Percentiles rank a stretch among this genome's conserved stretches.
These are phyloP conservation scores for Rambutsinella grinnellia DNA, from an alignment of 2,888 invertebrate species.

Conservation along the genomic window DNA sequence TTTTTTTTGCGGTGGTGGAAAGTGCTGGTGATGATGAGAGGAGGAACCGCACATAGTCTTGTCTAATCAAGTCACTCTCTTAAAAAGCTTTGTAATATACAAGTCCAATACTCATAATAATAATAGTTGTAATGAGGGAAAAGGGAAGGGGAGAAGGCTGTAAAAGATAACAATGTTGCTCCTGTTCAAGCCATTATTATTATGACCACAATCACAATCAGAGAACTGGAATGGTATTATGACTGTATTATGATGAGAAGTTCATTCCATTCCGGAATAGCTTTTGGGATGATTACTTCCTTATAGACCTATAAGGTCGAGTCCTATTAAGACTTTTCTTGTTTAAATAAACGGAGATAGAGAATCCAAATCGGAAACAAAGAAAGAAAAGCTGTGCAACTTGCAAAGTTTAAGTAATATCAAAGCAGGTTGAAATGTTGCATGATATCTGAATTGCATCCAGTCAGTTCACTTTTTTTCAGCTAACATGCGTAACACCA, in stretches of 20 bases:
- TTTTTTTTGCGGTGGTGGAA: neutral
- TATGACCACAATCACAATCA: neutral
- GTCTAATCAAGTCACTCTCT: neutral
- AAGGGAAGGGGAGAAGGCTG: neutral
- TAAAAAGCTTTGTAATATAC: neutral
- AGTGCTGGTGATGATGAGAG: neutral
- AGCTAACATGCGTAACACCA: neutral
- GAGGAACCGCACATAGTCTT: neutral
- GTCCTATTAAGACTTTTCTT: too few relatives aligned
- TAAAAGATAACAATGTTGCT: conserved; percentile 4
- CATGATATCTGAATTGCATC: neutral
- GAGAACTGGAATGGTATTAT: neutral
- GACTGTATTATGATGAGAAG: neutral
- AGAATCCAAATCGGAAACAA: too few relatives aligned
- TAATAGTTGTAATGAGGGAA: neutral
- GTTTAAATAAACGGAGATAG: too few relatives aligned
- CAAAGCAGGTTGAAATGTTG: neutral
- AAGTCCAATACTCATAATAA: conserved; percentile 2
- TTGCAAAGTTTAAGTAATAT: too few relatives aligned
- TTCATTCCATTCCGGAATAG: neutral
- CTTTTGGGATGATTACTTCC: neutral
- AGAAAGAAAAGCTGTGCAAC: too few relatives aligned
- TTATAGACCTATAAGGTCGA: too few relatives aligned
- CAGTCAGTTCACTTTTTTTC: neutral
- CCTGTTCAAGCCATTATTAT: neutral